Conservation (phyloP, 2,113 vertebrate genomes). For the Glareola pratincola region DNA sequence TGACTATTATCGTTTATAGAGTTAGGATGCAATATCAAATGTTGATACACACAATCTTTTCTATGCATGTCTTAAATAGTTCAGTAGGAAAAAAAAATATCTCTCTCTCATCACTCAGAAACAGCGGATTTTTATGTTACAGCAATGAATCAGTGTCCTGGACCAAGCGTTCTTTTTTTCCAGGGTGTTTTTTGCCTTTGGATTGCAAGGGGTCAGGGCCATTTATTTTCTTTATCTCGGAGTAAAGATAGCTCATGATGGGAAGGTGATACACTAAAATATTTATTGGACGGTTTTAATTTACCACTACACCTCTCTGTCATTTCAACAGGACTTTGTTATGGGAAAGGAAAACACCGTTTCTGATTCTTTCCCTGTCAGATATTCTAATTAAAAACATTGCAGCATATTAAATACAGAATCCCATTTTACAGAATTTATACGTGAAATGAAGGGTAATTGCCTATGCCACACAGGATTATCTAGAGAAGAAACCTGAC, state of each 20-base stretch:
- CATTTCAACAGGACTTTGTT: neutral
- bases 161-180: neutral
- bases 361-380: neutral
- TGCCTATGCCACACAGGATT: neutral
- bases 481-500: neutral
- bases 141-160: neutral
- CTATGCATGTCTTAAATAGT: neutral
- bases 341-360: neutral
- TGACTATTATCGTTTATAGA: neutral
- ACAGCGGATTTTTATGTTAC: neutral
- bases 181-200: neutral
- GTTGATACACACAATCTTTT: neutral
- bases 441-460: neutral
- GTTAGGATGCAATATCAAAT: neutral
- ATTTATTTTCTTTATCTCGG: neutral
- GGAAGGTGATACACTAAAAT: neutral
- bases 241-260: neutral
- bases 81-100: neutral
- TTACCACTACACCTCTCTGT: neutral
- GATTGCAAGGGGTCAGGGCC: neutral
- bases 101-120: neutral
- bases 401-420: neutral
- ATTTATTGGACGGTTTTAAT: neutral
- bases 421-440: neutral
- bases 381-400: neutral